Conservation (phyloP, 2,888 invertebrate genomes). For the Melanchra persicariae region DNA sequence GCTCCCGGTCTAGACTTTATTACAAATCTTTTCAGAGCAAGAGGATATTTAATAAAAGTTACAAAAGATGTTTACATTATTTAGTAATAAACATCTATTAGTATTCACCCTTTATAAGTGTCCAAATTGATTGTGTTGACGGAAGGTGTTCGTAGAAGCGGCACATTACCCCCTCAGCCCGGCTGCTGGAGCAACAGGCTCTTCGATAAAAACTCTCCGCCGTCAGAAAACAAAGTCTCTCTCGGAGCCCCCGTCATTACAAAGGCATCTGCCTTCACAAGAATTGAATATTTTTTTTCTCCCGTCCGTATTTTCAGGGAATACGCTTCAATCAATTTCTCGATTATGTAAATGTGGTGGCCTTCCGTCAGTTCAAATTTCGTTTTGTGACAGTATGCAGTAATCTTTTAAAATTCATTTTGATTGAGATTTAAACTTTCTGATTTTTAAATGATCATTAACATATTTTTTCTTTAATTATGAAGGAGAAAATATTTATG, state of each 20-base stretch:
- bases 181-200: slow-evolving; percentile 73
- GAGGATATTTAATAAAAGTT: slow-evolving; percentile 5
- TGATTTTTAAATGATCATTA: slow-evolving; percentile 71
- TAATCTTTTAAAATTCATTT: slow-evolving; percentile 79
- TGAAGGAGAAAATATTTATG: slow-evolving; percentile 25
- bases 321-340: slow-evolving; percentile 89
- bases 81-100: slow-evolving; percentile 40
- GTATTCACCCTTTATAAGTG: slow-evolving; percentile 45
- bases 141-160: slow-evolving; percentile 49
- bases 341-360: slow-evolving; percentile 86
- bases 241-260: slow-evolving; percentile 76
- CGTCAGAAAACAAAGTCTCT: slow-evolving; percentile 69
- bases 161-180: slow-evolving; percentile 32
- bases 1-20: slow-evolving; percentile 17
- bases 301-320: slow-evolving; percentile 77
- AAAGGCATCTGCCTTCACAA: slow-evolving; percentile 80
- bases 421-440: slow-evolving; percentile 76
- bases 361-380: slow-evolving; percentile 79
- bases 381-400: slow-evolving; percentile 70
- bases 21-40: slow-evolving; percentile 11
- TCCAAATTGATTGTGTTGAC: slow-evolving; percentile 53
- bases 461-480: slow-evolving; percentile 61
- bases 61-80: slow-evolving; percentile 22
- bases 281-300: slow-evolving; percentile 81
- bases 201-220: slow-evolving; percentile 64